Conservation (phyloP, 2,113 vertebrate genomes). For the Dromas ardeola region DNA sequence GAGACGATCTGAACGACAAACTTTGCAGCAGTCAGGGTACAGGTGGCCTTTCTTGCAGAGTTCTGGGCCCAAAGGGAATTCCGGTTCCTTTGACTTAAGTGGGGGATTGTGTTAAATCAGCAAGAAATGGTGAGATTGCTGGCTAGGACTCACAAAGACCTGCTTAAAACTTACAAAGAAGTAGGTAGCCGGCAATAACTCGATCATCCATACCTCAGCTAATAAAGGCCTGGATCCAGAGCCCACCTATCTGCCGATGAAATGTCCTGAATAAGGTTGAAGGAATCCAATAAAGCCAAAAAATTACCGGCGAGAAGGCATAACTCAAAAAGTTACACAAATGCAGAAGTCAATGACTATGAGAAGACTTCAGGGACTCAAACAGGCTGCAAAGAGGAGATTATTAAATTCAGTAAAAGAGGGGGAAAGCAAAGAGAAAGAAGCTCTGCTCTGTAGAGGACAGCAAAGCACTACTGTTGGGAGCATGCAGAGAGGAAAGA, state of each 20-base stretch:
- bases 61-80: not conserved
- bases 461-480: slow-evolving; percentile 3
- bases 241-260: fast-evolving
- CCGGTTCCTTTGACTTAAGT: not conserved
- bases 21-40: not conserved
- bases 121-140: not conserved
- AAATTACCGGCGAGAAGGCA: not conserved
- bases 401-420: not conserved
- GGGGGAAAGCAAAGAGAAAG: not conserved
- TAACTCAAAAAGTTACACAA: not conserved
- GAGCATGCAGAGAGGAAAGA: not conserved
- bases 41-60: not conserved
- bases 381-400: not conserved
- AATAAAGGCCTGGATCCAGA: not conserved
- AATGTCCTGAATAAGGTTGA: not conserved
- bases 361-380: not conserved
- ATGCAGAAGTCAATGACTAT: slow-evolving; percentile 5
- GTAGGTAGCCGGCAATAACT: not conserved
- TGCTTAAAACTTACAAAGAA: not conserved
- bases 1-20: not conserved
- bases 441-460: slow-evolving; percentile 15
- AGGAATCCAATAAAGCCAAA: slow-evolving; percentile 17
- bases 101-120: not conserved
- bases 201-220: not conserved
- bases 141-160: not conserved